Evolutionary conservation across 2,113 vertebrate genomes (phyloP), one percentile per base, ranked within the genome.

Genomic region (Anolis sagrei): DNA sequence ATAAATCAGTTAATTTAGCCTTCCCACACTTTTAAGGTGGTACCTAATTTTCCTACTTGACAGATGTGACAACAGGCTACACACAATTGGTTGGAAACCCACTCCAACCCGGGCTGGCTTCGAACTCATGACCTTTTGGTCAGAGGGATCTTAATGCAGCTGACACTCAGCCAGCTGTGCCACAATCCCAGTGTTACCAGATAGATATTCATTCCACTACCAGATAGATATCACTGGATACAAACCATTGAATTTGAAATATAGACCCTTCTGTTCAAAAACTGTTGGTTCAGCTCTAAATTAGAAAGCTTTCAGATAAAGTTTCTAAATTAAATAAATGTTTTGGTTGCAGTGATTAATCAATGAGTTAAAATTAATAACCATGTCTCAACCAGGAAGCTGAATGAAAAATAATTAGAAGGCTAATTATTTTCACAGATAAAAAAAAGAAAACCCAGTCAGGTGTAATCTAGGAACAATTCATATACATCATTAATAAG

Each of bases 311-410:
- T 77, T 77, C 75, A 84, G 62, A 51, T 77, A 77, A 51, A 54
- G 32, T 64, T 68, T 77, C 48, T 36, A 51, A 69, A 74, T 69
- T 61, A 84, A 77, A 77, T 69, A 84, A 51, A 69, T 69, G 62
- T 9, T 51, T 54, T 84, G 19, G n/a, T 77, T 77, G 44, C 74
- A 49, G 64, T 68, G 83, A 68, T 84, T 84, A 69, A 84, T 84
- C 83, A 84, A 51, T 84, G 48, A 77, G 27, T 68, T 49, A 84
- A 84, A 66, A 84, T 68, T 84, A 68, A 84, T 77, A 54, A 84
- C 64, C 69, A 25, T 69, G 58, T 77, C 74, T 84, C 44, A 77
- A 69, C 21, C 51, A 6, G 25, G 83, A 75, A 84, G 62, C 68
- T 68, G 9, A 51, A 54, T 54, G 51, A 48, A 76, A 76, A 69